Evolutionary conservation across 2,797 vertebrate genomes (phyloP).

Genomic region (Rhynchonycteris naso): DNA sequence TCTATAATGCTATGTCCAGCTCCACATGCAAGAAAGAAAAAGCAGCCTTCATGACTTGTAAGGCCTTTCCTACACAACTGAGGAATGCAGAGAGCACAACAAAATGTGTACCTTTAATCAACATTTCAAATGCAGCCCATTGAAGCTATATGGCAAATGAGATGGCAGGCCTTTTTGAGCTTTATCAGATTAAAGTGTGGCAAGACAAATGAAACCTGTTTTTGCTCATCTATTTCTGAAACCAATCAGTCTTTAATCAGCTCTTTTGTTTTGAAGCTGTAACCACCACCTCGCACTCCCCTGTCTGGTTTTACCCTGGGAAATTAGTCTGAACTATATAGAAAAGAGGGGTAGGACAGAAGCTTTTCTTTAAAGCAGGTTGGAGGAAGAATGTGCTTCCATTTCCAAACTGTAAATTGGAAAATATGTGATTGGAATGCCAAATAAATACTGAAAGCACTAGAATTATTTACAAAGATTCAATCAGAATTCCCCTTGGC

Average conservation of each 20-base stretch:
- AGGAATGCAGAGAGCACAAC: conserved; percentile 58
- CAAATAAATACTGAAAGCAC: conserved; percentile 58
- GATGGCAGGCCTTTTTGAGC: conserved; percentile 47
- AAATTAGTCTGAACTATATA: conserved; percentile 65
- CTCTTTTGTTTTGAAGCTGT: conserved; percentile 53
- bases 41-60: not conserved
- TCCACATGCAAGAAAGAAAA: conserved; percentile 27
- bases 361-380: not conserved
- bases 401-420: conserved; percentile 67
- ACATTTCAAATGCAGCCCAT: conserved; percentile 66
- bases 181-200: conserved; percentile 38
- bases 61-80: not conserved
- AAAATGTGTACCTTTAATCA: conserved; percentile 71
- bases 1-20: not conserved
- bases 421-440: conserved; percentile 64
- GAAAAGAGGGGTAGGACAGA: not conserved
- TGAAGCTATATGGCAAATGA: conserved; percentile 71
- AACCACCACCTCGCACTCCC: not conserved
- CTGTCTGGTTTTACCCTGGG: conserved; percentile 44
- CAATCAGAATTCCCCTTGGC: conserved; percentile 51
- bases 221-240: conserved; percentile 65
- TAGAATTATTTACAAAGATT: conserved; percentile 66
- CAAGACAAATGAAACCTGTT: conserved; percentile 58
- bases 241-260: conserved; percentile 68
- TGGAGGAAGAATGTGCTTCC: not conserved